Base-by-base conservation (phyloP, 2,113 vertebrate species). In the Circaetus gallicus region DNA sequence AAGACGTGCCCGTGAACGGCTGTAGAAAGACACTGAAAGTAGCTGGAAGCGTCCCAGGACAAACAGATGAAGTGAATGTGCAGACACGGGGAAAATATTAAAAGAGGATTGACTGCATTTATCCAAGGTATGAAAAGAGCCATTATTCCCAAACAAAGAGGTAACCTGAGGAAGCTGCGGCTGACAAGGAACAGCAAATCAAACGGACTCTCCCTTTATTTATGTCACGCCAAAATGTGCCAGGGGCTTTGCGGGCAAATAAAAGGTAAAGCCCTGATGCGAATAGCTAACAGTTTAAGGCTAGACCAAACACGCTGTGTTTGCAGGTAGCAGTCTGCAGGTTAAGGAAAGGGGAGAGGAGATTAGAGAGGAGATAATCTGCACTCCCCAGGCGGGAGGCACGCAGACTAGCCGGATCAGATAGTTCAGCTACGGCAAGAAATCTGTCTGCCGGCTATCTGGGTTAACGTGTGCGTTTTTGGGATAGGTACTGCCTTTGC, bases 291-390 rank as follows among this genome's bases (percentile, higher is more conserved):
- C 58, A 95, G 55, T 43, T 93, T 85, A 96, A 93, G 53, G 52
- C 82, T 72, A 85, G 58, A 85, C 56, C 73, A 97, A 96, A 94
- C 74, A 69, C 31, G 13, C 17, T 0, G 3, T 95, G 71, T 76
- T 79, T 88, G 87, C 56, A 85, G 85, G 95, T 53, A 88, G 47
- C 65, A 74, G 20, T 13, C 43, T 67, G 63, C 82, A 86, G 62
- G 62, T 82, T 90, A 82, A 67, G 36, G 74, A 86, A 72, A 90
- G 67, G 45, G 42, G 72, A 89, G 81, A 78, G 55, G 52, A 85
- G 88, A 95, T 94, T 79, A 92, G 65, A 82, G 73, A 74, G 81
- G 61, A 93, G 88, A 93, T 95, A 92, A 93, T 96, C 90, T 80
- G 55, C n/a, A 1, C 16, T 76, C 77, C 73, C 72, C 26, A 26